These are phyloP conservation scores for Sebastes oblongus DNA, from an alignment of 2,797 vertebrate genomes.

Conservation along the genomic window DNA sequence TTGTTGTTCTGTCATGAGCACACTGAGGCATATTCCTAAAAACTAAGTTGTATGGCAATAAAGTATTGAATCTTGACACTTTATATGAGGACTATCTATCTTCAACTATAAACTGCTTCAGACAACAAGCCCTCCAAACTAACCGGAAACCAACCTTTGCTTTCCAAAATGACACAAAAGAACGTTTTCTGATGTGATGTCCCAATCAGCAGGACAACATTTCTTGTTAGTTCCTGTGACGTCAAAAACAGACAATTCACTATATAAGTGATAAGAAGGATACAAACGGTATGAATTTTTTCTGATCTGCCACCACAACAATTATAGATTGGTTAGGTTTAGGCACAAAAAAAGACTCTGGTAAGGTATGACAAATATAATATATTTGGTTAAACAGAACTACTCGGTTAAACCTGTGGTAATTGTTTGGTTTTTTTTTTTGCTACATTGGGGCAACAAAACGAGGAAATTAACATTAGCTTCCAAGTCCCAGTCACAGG, in stretches of 20 bases:
- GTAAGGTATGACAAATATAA: background rate
- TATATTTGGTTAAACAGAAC: fast-evolving
- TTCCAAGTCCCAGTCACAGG: background rate
- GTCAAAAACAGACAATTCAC: background rate
- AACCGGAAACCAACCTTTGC: background rate
- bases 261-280: background rate
- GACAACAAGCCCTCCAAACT: background rate
- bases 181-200: background rate
- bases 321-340: background rate
- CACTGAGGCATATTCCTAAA: background rate
- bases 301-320: background rate
- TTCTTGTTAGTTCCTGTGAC: background rate
- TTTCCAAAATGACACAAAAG: background rate
- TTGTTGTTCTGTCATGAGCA: background rate
- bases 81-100: background rate
- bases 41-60: background rate
- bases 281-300: background rate
- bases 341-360: background rate
- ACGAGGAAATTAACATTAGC: background rate
- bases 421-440: background rate
- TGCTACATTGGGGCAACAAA: background rate
- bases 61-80: background rate
- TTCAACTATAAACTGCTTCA: background rate
- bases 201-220: background rate
- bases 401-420: no score